Evolutionary conservation across 2,113 vertebrate species (phyloP).

Genomic region (Anthoscopus minutus): DNA sequence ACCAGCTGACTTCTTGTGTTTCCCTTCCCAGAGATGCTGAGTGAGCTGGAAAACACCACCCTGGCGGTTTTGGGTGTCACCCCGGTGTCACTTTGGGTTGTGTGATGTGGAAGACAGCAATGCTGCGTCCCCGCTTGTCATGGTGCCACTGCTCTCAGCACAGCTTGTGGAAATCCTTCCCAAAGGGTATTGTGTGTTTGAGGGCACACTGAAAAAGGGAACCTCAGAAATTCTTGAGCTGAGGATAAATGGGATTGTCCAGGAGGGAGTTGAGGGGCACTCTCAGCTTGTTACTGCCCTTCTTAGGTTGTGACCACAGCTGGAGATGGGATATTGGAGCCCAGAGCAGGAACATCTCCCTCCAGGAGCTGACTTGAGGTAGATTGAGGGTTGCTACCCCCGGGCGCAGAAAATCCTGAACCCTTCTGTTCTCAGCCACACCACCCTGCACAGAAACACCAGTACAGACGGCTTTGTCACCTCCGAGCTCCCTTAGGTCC

Average conservation of each 20-base stretch:
- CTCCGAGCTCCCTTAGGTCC: neutral
- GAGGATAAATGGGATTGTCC: neutral
- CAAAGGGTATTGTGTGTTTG: neutral
- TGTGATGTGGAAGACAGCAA: neutral
- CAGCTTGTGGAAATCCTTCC: neutral
- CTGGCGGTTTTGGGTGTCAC: neutral
- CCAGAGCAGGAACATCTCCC: neutral
- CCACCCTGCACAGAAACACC: neutral
- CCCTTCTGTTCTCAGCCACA: neutral
- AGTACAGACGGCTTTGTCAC: neutral
- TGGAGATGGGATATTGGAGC: neutral
- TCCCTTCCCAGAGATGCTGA: neutral
- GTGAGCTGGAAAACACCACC: neutral
- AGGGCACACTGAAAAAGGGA: neutral
- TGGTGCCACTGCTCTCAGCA: neutral
- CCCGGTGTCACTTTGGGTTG: neutral
- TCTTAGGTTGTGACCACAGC: neutral
- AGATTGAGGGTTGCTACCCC: neutral
- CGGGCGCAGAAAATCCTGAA: neutral
- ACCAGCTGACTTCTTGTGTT: neutral
- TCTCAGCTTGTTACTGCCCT: neutral
- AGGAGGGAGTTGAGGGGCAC: neutral
- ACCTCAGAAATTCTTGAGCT: neutral
- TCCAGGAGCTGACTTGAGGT: neutral
- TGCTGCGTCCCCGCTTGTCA: rapidly evolving